These are phyloP conservation scores for Panorpa germanica DNA, from an alignment of 2,888 invertebrate species.

Conservation along the genomic window DNA sequence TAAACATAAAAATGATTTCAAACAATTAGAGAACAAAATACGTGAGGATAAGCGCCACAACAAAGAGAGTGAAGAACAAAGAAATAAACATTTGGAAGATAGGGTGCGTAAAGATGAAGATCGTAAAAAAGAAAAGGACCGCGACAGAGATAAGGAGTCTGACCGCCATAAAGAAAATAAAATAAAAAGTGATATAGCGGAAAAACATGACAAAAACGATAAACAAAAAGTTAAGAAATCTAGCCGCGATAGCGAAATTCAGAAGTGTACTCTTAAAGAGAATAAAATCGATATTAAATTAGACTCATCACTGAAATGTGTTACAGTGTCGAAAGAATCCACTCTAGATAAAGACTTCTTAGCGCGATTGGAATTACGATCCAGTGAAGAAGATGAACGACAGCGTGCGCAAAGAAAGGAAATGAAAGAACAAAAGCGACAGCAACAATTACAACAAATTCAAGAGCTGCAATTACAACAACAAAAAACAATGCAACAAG, in stretches of 20 bases:
- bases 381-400: slow-evolving; percentile 38
- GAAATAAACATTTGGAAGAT: slow-evolving; percentile 35
- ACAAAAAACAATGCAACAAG: slow-evolving; percentile 24
- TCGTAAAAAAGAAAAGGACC: slow-evolving; percentile 30
- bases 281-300: slow-evolving; percentile 12
- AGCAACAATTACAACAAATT: slow-evolving; percentile 30
- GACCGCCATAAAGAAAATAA: slow-evolving; percentile 22
- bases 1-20: slow-evolving; percentile 26
- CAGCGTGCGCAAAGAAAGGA: slow-evolving; percentile 33
- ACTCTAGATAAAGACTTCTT: slow-evolving; percentile 36
- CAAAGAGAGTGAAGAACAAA: slow-evolving; percentile 37
- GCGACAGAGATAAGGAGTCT: too few species aligned
- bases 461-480: slow-evolving; percentile 31
- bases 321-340: too few species aligned
- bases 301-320: too few species aligned
- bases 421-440: slow-evolving; percentile 33
- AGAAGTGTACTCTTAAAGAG: slow-evolving; percentile 11
- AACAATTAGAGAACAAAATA: too few species aligned
- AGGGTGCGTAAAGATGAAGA: slow-evolving; percentile 39
- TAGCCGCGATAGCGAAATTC: slow-evolving; percentile 15
- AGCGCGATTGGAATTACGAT: slow-evolving; percentile 33
- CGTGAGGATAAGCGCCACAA: too few species aligned
- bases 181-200: slow-evolving; percentile 21
- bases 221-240: slow-evolving; percentile 19
- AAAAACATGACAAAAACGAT: slow-evolving; percentile 16